Evolutionary conservation across 2,113 vertebrate genomes (phyloP), one percentile per base, ranked within the genome.

Genomic region (Poecilia latipinna): DNA sequence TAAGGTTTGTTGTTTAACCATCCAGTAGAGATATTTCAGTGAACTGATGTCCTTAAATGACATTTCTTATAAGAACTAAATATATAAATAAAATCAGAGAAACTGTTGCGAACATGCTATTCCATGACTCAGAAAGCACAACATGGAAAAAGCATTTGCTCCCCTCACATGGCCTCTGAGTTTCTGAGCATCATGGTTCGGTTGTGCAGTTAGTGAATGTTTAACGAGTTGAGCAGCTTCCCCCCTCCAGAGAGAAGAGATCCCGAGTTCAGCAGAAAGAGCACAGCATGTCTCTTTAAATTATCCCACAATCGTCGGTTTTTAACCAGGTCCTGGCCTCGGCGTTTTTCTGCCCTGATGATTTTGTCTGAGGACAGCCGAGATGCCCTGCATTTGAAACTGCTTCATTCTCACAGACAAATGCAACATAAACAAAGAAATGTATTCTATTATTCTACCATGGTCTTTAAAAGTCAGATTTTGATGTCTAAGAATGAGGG

Each of bases 241-340:
- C 39, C 12, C 83, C 3, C 3, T 70, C 35, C 2, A 77, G 86
- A 86, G 70, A 61, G 11, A 29, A 22, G 73, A 67, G 74, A 74
- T 73, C 80, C 35, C 6, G 54, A 68, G 78, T 61, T 83, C 78
- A 79, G 69, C 65, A 29, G 66, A 24, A 69, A 76, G 75, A 82
- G 72, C 66, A 12, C 67, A 66, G 61, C 65, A 67, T 82, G 84
- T 89, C 87, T 71, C 77, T 82, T 80, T 31, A 39, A 65, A 84
- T 89, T n/a, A 89, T 48, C 37, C 63, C 68, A n/a, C 61, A 65
- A 1, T 28, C 24, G 2, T 13, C 61, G 61, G 78, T 29, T n/a
- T 72, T 62, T 57, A 3, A 32, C 60, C 22, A 10, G 80, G 68
- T 42, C 61, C 3, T 3, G 54, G 71, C 71, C 61, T 70, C 65